A percentile compares a stretch with the other conserved stretches of the same genome.
phyloP scores from a whole-genome alignment of 1,140 invertebrate genomes.

The Helicoverpa armigera region DNA sequence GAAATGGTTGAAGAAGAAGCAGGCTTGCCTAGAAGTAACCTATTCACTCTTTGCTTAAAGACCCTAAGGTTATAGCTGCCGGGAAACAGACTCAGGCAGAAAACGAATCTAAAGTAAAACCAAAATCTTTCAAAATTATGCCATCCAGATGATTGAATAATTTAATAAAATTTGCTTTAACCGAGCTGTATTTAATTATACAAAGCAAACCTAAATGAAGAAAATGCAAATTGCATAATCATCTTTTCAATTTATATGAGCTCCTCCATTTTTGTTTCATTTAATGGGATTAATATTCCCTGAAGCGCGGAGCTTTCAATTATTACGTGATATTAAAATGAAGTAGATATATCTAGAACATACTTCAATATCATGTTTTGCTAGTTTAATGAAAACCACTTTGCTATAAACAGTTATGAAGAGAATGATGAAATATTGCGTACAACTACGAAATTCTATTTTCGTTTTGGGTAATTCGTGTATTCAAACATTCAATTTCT shows the following conservation, averaged over 20 bases:
- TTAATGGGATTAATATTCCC: not conserved
- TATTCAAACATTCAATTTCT: too few species aligned
- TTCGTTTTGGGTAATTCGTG: too few species aligned
- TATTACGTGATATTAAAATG: slow-evolving; percentile 1
- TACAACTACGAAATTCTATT: too few species aligned
- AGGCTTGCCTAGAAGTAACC: too few species aligned
- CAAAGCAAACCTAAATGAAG: not conserved
- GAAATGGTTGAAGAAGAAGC: too few species aligned
- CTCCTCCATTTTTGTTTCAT: not conserved
- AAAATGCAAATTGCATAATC: slow-evolving; percentile 17
- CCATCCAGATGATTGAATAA: slow-evolving; percentile 1
- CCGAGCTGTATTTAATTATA: not conserved
- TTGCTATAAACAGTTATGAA: too few species aligned
- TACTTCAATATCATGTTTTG: too few species aligned
- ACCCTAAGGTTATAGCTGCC: too few species aligned
- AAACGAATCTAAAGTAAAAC: too few species aligned
- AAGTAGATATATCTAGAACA: not conserved
- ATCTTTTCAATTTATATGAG: slow-evolving; percentile 2
- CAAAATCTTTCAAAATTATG: not conserved
- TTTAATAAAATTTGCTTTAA: not conserved
- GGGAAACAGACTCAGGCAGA: too few species aligned
- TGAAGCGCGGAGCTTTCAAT: not conserved
- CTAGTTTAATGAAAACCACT: not conserved
- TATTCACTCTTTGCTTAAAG: too few species aligned
- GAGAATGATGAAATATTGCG: too few species aligned